Conservation (phyloP, 2,797 vertebrate species). For the Phoeniculus purpureus region DNA sequence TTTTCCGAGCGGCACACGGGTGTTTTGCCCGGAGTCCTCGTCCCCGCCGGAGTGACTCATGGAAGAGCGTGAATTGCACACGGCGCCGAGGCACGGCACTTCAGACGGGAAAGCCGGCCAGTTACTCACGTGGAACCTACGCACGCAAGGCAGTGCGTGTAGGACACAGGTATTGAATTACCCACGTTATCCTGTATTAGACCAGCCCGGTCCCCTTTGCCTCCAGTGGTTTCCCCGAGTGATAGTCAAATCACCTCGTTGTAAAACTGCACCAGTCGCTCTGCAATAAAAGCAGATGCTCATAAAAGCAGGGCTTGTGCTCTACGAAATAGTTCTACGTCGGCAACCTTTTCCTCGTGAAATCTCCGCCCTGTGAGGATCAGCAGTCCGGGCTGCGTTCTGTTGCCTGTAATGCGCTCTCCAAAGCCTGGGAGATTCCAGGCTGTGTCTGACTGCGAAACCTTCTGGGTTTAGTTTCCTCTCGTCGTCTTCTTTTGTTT, state of each 20-base stretch:
- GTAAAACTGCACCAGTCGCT: background rate
- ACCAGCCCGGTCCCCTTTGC: background rate
- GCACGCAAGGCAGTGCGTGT: background rate
- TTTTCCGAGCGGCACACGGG: background rate
- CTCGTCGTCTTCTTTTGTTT: background rate
- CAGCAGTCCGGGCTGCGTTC: background rate
- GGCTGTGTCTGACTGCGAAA: background rate
- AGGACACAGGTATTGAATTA: background rate
- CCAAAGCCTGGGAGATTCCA: no score
- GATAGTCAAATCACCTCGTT: background rate
- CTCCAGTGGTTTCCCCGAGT: background rate
- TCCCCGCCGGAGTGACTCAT: background rate
- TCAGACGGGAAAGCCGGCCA: background rate
- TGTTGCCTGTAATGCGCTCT: background rate
- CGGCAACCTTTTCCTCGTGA: background rate
- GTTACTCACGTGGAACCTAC: background rate
- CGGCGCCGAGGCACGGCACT: background rate
- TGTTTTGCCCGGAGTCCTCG: background rate
- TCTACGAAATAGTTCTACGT: background rate
- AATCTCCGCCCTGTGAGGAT: background rate
- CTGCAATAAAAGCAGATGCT: slow-evolving; percentile 3
- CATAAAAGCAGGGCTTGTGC: background rate
- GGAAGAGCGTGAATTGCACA: background rate
- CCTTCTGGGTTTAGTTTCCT: background rate
- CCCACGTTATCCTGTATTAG: background rate